These are phyloP conservation scores for Tenthredo livida DNA, from an alignment of 2,888 invertebrate species.

Conservation along the genomic window DNA sequence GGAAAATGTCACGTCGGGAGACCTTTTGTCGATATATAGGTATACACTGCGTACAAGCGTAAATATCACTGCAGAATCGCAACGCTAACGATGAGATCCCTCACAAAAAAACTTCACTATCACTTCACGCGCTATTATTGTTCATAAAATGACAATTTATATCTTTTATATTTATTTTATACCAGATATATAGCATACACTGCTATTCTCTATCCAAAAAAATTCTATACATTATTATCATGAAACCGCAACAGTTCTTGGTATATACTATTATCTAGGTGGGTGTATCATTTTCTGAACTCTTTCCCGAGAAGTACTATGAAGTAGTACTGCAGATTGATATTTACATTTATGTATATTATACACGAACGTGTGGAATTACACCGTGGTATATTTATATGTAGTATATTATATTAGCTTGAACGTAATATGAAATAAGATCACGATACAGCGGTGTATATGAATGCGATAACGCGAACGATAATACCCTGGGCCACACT, in stretches of 20 bases:
- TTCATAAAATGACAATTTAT: background rate
- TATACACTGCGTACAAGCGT: background rate
- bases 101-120: background rate
- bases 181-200: background rate
- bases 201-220: background rate
- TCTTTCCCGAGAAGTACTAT: background rate
- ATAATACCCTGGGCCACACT: constrained; percentile 58
- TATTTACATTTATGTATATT: background rate
- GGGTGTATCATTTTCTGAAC: background rate
- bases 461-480: constrained; percentile 33
- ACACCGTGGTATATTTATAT: background rate
- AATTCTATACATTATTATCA: background rate
- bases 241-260: background rate
- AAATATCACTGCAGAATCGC: background rate
- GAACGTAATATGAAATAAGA: background rate
- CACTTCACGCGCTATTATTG: background rate
- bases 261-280: background rate
- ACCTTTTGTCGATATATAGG: constrained; percentile 13
- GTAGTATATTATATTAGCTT: background rate
- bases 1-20: background rate
- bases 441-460: constrained; percentile 18
- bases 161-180: background rate
- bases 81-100: background rate
- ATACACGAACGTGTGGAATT: constrained; percentile 17
- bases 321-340: background rate